A percentile compares a stretch with the other conserved stretches of the same genome.
Evolutionary conservation across 1,140 invertebrate species (phyloP).

Genomic region (Cyclargus thomasi): DNA sequence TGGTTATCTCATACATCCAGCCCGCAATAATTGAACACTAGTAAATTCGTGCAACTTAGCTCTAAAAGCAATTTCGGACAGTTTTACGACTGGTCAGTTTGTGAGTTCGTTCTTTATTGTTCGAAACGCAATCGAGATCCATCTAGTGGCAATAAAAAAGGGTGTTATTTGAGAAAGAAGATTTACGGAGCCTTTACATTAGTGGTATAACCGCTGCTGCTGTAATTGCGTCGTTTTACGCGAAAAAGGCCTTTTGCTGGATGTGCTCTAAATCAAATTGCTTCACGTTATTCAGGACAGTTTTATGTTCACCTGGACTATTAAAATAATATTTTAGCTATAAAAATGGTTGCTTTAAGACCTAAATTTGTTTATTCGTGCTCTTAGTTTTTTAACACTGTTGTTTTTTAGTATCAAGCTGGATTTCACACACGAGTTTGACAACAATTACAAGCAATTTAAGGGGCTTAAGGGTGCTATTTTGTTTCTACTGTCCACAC

Average conservation of each 20-base stretch:
- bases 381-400: too few relatives aligned
- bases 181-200: conserved; percentile 21
- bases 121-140: conserved; percentile 35
- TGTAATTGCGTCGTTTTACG: conserved; percentile 10
- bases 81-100: conserved; percentile 46
- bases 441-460: too few relatives aligned
- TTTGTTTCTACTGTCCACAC: too few relatives aligned
- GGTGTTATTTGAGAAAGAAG: conserved; percentile 30
- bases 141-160: conserved; percentile 33
- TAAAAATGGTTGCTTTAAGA: too few relatives aligned
- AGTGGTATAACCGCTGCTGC: conserved; percentile 1
- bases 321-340: background rate
- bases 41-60: conserved; percentile 24
- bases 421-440: too few relatives aligned
- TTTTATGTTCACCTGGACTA: background rate
- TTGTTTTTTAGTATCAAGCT: too few relatives aligned
- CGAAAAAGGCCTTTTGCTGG: background rate
- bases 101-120: conserved; percentile 36
- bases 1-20: background rate
- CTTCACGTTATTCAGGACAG: background rate
- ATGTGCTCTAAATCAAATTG: background rate
- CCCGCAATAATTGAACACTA: conserved; percentile 18
- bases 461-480: too few relatives aligned
- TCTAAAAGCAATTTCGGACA: conserved; percentile 37
- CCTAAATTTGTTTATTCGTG: too few relatives aligned